Conservation (phyloP, 1,140 invertebrate species). For the Radopholus similis region DNA sequence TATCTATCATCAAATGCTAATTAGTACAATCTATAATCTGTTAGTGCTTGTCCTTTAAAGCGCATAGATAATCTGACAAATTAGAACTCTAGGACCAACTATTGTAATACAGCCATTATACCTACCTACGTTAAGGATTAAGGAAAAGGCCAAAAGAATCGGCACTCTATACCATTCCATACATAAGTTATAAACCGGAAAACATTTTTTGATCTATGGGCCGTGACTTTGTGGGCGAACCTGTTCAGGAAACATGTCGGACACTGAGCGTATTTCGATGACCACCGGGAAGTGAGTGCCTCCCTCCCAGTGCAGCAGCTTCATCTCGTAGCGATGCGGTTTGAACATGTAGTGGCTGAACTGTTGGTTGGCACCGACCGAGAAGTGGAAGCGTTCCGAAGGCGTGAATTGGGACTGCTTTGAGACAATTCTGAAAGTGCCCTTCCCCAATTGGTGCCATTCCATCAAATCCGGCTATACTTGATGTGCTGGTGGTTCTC, state of each 20-base stretch:
- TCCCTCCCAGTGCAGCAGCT: conserved; percentile 50
- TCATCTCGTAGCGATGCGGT: conserved; percentile 43
- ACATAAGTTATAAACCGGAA: too few relatives aligned
- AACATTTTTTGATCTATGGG: neutral
- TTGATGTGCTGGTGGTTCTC: conserved; percentile 18
- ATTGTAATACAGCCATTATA: too few relatives aligned
- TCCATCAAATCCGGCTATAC: neutral
- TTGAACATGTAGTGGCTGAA: conserved; percentile 44
- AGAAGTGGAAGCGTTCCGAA: conserved; percentile 33
- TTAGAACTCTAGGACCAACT: neutral
- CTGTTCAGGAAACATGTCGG: conserved; percentile 63
- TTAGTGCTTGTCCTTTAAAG: too few relatives aligned
- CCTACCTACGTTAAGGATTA: too few relatives aligned
- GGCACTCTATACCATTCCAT: too few relatives aligned
- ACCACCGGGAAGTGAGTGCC: conserved; percentile 55
- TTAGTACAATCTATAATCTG: too few relatives aligned
- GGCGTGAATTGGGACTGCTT: conserved; percentile 16
- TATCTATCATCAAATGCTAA: too few relatives aligned
- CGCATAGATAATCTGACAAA: neutral
- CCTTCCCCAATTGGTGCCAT: neutral
- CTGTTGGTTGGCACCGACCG: conserved; percentile 36
- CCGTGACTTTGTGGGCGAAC: neutral
- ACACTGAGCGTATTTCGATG: conserved; percentile 47
- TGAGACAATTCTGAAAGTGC: conserved; percentile 30
- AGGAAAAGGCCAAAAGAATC: too few relatives aligned